Evolutionary conservation across 2,113 vertebrate species (phyloP), one percentile per base, ranked within the genome.

Genomic region (Ictidomys tridecemlineatus): DNA sequence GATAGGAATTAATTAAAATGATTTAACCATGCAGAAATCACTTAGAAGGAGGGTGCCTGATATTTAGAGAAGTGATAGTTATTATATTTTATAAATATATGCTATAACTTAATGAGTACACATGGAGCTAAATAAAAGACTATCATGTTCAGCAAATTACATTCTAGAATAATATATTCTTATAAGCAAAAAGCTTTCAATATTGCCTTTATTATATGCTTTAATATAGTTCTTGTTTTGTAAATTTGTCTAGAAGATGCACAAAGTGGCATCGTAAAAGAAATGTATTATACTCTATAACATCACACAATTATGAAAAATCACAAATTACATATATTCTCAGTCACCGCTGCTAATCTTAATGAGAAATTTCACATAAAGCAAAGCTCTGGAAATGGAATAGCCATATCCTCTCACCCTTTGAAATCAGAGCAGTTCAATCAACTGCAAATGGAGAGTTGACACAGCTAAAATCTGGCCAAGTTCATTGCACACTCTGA

Each of bases 361-460:
- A 74, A 67, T 84, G 70, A 95, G 63, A 95, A 95, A 78, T 83
- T 58, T 84, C 63, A 73, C 32, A 92, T 24, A 67, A 78, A 88
- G 37, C 7, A 82, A 78, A 74, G 42, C 12, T 92, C 48, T 83
- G 93, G 76, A 34, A 83, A 58, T 32, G 13, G 5, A 91, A 70
- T 69, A 63, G 53, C n/a, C 12, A 32, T n/a, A 42, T 11, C 86
- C 42, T 76, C 83, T 78, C 87, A 88, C 13, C 67, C 61, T 96
- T 80, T 53, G 17, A 95, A 78, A 74, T 73, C 17, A 76, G 8
- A 85, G 53, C 11, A 86, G 65, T 91, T 93, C 37, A 79, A 26
- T 93, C 30, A 74, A 42, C 72, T 78, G 16, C 5, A 37, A 93
- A 86, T n/a, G 6, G 24, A 61, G 22, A 90, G 4, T 24, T 89